Evolutionary conservation across 2,888 invertebrate species (phyloP).

Genomic region (Ennomos fuscantarius): DNA sequence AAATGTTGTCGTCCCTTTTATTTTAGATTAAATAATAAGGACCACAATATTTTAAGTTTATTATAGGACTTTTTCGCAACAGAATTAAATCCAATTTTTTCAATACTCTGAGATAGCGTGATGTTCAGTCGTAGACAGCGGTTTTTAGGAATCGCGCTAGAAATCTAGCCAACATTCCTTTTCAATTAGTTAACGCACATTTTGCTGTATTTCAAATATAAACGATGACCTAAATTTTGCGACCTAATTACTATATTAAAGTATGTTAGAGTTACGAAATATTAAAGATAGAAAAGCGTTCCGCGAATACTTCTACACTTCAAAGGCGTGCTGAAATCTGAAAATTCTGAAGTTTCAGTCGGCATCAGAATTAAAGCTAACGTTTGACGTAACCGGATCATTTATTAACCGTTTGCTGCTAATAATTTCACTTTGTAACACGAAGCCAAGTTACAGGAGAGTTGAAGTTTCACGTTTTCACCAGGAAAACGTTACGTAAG

Average conservation of each 20-base stretch:
- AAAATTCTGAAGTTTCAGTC: background rate
- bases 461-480: slow-evolving; percentile 7
- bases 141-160: slow-evolving; percentile 2
- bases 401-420: slow-evolving; percentile 8
- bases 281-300: slow-evolving; percentile 16
- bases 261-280: slow-evolving; percentile 22
- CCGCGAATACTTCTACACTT: background rate
- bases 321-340: too few species aligned
- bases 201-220: slow-evolving; percentile 19
- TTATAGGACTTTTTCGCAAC: too few species aligned
- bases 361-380: background rate
- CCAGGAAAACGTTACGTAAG: slow-evolving; percentile 5
- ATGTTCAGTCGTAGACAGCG: slow-evolving; percentile 1
- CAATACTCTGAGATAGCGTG: background rate
- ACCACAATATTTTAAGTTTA: too few species aligned
- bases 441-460: slow-evolving; percentile 8
- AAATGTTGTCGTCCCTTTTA: too few species aligned
- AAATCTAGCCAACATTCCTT: slow-evolving; percentile 17
- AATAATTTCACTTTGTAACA: slow-evolving; percentile 15
- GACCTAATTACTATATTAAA: slow-evolving; percentile 22
- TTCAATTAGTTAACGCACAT: slow-evolving; percentile 2
- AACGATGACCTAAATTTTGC: slow-evolving; percentile 19
- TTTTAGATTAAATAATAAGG: too few species aligned
- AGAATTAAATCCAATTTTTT: too few species aligned
- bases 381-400: background rate